Percentiles rank a stretch among this genome's conserved stretches.
These are phyloP conservation scores for Bovichtus diacanthus DNA, from an alignment of 2,797 vertebrate species.

Conservation along the genomic window DNA sequence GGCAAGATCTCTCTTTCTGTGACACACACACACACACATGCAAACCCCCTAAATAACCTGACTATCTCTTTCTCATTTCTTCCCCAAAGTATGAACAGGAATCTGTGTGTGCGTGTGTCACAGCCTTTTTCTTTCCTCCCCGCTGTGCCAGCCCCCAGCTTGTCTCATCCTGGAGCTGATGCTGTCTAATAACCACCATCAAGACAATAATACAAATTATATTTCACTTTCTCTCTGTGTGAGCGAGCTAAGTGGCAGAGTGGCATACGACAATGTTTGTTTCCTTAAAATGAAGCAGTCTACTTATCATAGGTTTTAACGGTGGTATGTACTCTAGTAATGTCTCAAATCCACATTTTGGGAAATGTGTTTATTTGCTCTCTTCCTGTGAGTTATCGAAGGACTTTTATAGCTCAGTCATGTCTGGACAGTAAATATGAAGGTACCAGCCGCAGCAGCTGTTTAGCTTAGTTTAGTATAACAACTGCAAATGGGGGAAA, in stretches of 20 bases:
- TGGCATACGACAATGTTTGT: no score
- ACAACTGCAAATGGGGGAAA: not conserved
- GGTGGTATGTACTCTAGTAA: not conserved
- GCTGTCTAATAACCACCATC: slow-evolving; percentile 71
- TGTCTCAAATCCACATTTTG: not conserved
- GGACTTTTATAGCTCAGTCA: not conserved
- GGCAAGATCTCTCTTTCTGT: slow-evolving; percentile 25
- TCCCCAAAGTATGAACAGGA: slow-evolving; percentile 19
- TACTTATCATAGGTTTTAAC: slow-evolving; percentile 8
- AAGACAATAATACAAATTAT: slow-evolving; percentile 72
- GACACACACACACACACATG: slow-evolving; percentile 36
- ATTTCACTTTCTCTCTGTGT: slow-evolving; percentile 58
- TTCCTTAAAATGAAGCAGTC: slow-evolving; percentile 12
- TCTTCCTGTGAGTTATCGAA: not conserved
- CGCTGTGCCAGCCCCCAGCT: slow-evolving; percentile 47
- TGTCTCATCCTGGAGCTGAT: slow-evolving; percentile 56
- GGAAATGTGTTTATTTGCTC: not conserved
- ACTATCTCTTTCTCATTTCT: slow-evolving; percentile 40
- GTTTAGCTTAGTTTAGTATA: not conserved
- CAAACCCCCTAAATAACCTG: slow-evolving; percentile 38
- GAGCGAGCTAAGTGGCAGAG: slow-evolving; percentile 35
- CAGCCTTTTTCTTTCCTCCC: slow-evolving; percentile 47
- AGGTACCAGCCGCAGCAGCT: not conserved
- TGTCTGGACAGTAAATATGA: slow-evolving; percentile 5
- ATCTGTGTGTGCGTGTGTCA: slow-evolving; percentile 25